Conservation (phyloP, 2,113 vertebrate genomes). For the Junco hyemalis region DNA sequence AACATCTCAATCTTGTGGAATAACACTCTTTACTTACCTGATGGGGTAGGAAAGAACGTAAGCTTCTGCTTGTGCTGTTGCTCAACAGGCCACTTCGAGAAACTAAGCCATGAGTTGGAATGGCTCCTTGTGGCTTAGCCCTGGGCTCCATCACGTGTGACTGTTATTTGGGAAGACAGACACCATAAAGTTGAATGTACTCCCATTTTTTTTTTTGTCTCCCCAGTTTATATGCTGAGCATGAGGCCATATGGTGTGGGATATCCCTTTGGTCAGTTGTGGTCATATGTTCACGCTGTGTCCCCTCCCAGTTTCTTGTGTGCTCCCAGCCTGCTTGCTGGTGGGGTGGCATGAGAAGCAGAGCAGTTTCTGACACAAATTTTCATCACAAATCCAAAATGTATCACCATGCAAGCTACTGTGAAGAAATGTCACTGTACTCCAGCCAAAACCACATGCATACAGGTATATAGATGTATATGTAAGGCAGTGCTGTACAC, state of each 20-base stretch:
- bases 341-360: fast-evolving
- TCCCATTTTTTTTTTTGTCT: fast-evolving
- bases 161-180: neutral
- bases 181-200: fast-evolving
- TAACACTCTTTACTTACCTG: neutral
- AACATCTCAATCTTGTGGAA: neutral
- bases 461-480: too few relatives aligned
- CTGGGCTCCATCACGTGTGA: fast-evolving
- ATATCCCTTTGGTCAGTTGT: neutral
- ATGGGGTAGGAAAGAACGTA: neutral
- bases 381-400: neutral
- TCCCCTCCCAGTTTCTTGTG: neutral
- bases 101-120: neutral
- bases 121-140: neutral
- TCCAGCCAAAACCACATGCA: neutral
- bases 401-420: neutral
- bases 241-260: fast-evolving
- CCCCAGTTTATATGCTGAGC: neutral
- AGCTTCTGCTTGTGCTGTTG: neutral
- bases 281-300: neutral
- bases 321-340: fast-evolving
- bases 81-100: neutral
- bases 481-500: neutral
- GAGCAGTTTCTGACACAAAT: neutral
- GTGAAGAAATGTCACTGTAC: neutral